A percentile compares a stretch with the other conserved stretches of the same genome.
Conservation (phyloP, 2,797 vertebrate species). For the Columba guinea region DNA sequence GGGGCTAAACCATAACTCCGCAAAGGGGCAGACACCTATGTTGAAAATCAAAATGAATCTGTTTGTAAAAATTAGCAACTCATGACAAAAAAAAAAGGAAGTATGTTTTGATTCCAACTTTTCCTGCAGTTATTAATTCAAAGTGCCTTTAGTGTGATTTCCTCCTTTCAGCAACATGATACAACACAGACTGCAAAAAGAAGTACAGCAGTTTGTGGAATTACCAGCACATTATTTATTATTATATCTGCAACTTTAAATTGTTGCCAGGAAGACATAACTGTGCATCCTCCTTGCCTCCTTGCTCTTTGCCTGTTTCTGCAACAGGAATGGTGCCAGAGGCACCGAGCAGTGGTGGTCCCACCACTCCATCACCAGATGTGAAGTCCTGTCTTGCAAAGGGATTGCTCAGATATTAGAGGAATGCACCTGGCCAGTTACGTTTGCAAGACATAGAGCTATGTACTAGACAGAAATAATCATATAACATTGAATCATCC, state of each 20-base stretch:
- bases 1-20: neutral
- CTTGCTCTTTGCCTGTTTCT: neutral
- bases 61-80: neutral
- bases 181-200: neutral
- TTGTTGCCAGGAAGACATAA: neutral
- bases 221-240: slow-evolving; percentile 1
- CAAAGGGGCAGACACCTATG: neutral
- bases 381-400: neutral
- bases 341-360: neutral
- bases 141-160: neutral
- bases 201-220: neutral
- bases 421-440: neutral
- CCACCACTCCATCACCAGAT: neutral
- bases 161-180: neutral
- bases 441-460: neutral
- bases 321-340: neutral
- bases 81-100: neutral
- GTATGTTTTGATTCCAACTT: neutral
- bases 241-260: neutral
- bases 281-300: neutral
- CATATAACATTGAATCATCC: neutral
- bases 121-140: neutral
- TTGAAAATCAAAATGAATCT: neutral
- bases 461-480: neutral
- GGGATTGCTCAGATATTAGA: neutral